Conservation (phyloP, 2,113 vertebrate genomes). For the Balaenoptera acutorostrata region DNA sequence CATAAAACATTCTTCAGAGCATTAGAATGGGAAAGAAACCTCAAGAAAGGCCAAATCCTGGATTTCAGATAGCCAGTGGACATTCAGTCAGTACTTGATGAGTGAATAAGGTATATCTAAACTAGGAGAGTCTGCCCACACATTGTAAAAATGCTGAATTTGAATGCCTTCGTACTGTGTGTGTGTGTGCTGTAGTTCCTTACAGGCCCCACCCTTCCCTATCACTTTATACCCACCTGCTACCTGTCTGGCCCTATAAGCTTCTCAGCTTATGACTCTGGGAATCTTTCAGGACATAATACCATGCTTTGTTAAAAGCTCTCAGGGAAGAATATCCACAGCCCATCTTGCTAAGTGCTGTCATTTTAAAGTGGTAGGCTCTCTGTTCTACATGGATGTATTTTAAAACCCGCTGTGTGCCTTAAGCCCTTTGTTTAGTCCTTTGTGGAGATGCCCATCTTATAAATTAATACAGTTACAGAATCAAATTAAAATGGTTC, state of each 20-base stretch:
- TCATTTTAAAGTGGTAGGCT: no score
- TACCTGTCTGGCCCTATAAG: neutral
- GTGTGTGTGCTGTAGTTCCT: neutral
- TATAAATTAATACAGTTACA: neutral
- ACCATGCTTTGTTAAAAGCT: neutral
- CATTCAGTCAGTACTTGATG: no score
- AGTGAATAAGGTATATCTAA: neutral
- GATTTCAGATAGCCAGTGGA: neutral
- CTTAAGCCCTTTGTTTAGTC: neutral
- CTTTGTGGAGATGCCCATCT: neutral
- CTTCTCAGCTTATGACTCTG: neutral
- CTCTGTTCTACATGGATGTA: fast-evolving
- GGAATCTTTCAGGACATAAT: neutral
- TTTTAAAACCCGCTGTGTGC: neutral
- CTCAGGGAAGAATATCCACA: neutral
- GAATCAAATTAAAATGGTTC: neutral
- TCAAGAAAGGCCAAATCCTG: neutral
- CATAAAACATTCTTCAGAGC: neutral
- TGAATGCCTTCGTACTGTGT: neutral
- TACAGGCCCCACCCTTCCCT: no score
- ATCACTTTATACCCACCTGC: fast-evolving
- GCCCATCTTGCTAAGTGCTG: neutral
- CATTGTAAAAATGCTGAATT: neutral
- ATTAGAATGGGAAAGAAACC: neutral
- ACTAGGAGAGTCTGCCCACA: neutral